A percentile compares a stretch with the other conserved stretches of the same genome.
Conservation (phyloP, 2,888 invertebrate species). For the Drosophila trichaetosa region DNA sequence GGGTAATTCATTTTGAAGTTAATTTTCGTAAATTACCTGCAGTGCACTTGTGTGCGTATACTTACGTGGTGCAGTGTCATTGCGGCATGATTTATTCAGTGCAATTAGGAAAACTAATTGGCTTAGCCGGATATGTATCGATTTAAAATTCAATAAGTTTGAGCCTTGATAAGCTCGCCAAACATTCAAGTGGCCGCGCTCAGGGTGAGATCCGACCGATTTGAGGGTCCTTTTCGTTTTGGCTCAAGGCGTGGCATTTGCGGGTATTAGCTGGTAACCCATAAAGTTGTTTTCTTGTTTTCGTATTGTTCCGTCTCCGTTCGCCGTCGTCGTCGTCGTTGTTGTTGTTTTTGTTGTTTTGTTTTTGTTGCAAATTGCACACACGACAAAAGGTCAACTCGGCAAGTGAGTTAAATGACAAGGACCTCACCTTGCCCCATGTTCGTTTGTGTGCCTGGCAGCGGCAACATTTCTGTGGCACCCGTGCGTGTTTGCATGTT, state of each 20-base stretch:
- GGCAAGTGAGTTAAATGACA: slow-evolving; percentile 76
- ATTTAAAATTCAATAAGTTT: slow-evolving; percentile 71
- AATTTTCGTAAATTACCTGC: slow-evolving; percentile 3
- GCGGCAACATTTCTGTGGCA: slow-evolving; percentile 34
- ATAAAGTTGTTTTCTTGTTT: slow-evolving; percentile 46
- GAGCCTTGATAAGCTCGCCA: slow-evolving; percentile 70
- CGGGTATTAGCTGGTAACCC: slow-evolving; percentile 54
- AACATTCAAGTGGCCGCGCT: slow-evolving; percentile 50
- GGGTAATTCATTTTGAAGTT: slow-evolving; percentile 5
- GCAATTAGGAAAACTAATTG: slow-evolving; percentile 69
- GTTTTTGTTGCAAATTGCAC: slow-evolving; percentile 48
- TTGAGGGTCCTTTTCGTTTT: slow-evolving; percentile 5
- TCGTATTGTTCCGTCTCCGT: slow-evolving; percentile 5
- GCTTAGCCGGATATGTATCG: slow-evolving; percentile 64
- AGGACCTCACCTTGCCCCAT: slow-evolving; percentile 69
- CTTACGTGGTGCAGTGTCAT: slow-evolving; percentile 22
- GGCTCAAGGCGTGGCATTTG: slow-evolving; percentile 71
- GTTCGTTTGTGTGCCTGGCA: slow-evolving; percentile 45
- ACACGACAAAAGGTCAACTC: slow-evolving; percentile 68
- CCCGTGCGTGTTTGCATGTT: slow-evolving; percentile 74
- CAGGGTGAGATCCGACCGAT: not conserved
- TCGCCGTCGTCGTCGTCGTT: slow-evolving; percentile 7
- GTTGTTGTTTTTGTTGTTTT: slow-evolving; percentile 1
- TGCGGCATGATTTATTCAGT: slow-evolving; percentile 63
- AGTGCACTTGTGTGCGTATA: slow-evolving; percentile 6